Evolutionary conservation across 2,797 vertebrate genomes (phyloP).

Genomic region (Brachyalestes nurse): DNA sequence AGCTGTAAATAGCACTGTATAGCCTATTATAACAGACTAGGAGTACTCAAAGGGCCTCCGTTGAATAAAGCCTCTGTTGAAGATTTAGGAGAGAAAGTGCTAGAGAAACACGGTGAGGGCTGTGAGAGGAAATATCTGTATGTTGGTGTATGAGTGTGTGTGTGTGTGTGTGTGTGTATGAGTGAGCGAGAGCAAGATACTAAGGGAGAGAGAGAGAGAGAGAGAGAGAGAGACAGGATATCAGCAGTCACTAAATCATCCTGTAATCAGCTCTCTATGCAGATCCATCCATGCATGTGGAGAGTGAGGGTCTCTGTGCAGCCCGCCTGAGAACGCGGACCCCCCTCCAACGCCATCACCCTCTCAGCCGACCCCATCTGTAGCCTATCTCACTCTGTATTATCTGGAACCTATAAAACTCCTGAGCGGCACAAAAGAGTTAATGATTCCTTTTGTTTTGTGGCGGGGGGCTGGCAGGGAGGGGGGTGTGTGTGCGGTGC

Average conservation of each 20-base stretch:
- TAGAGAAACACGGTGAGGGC: slow-evolving; percentile 23
- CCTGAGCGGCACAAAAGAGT: slow-evolving; percentile 82
- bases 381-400: slow-evolving; percentile 78
- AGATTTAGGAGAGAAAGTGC: slow-evolving; percentile 24
- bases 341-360: slow-evolving; percentile 50
- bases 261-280: slow-evolving; percentile 70
- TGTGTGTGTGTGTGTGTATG: neutral
- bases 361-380: slow-evolving; percentile 79
- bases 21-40: slow-evolving; percentile 32
- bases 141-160: neutral
- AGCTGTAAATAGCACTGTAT: slow-evolving; percentile 42
- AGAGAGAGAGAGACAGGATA: slow-evolving; percentile 23
- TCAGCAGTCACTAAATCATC: slow-evolving; percentile 79
- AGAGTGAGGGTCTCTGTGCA: slow-evolving; percentile 70
- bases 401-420: slow-evolving; percentile 82
- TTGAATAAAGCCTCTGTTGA: slow-evolving; percentile 34
- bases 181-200: neutral
- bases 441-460: slow-evolving; percentile 82
- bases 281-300: slow-evolving; percentile 66
- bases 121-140: slow-evolving; percentile 21
- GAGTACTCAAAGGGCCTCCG: slow-evolving; percentile 8
- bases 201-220: slow-evolving; percentile 5
- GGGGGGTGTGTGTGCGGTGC: slow-evolving; percentile 51
- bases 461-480: slow-evolving; percentile 43
- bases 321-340: slow-evolving; percentile 52